Percentiles rank a stretch among this genome's conserved stretches.
Conservation (phyloP, 2,113 vertebrate genomes). For the Lipophrys pholis region DNA sequence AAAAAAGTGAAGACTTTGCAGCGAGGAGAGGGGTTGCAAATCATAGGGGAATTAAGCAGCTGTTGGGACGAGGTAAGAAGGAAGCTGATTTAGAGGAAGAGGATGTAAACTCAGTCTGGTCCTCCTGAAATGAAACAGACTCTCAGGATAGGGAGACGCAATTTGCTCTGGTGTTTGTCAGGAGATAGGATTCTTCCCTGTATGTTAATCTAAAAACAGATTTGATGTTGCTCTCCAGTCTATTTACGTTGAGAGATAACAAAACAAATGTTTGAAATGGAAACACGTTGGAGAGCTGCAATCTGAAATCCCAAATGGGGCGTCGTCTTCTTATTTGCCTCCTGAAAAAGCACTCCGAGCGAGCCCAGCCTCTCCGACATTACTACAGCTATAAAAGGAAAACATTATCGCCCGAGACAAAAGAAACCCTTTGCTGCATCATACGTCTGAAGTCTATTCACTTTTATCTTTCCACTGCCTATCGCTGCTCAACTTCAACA, state of each 20-base stretch:
- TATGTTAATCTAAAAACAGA: constrained; percentile 34
- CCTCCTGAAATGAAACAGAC: constrained; percentile 32
- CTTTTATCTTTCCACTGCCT: constrained; percentile 8
- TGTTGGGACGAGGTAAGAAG: constrained; percentile 29
- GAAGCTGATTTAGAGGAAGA: constrained; percentile 34
- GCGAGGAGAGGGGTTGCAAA: constrained; percentile 20
- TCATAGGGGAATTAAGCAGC: constrained; percentile 15
- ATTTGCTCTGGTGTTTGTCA: constrained; percentile 10
- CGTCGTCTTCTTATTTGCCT: constrained; percentile 29
- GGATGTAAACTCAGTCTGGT: constrained; percentile 23
- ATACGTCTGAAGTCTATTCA: constrained; percentile 26
- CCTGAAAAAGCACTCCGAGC: constrained; percentile 44
- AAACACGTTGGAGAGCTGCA: constrained; percentile 31
- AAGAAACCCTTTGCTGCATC: constrained; percentile 39
- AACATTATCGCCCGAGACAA: constrained; percentile 30
- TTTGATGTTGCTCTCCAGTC: constrained; percentile 21
- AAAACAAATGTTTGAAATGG: constrained; percentile 19
- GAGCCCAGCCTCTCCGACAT: constrained; percentile 23
- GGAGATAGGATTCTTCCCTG: neutral
- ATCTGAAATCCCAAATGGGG: constrained; percentile 37
- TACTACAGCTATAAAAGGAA: constrained; percentile 27
- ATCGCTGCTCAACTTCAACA: constrained; percentile 20
- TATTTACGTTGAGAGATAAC: constrained; percentile 13
- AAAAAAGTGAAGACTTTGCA: neutral
- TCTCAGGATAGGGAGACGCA: constrained; percentile 1